A percentile compares a stretch with the other conserved stretches of the same genome.
These are phyloP conservation scores for Phoenicopterus ruber DNA, from an alignment of 2,113 vertebrate genomes.

Conservation along the genomic window DNA sequence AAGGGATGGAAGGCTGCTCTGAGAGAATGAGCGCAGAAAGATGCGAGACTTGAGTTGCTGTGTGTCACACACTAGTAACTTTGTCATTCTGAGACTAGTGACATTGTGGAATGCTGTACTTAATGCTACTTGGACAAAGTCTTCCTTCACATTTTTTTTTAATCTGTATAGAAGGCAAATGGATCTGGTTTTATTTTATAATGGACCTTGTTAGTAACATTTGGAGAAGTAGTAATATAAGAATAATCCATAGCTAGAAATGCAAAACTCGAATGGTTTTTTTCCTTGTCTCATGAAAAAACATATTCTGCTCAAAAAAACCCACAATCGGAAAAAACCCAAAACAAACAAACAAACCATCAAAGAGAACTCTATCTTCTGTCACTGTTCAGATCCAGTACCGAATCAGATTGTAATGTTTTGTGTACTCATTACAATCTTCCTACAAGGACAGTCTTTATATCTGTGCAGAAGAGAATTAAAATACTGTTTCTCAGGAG, in stretches of 20 bases:
- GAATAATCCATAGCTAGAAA: not conserved
- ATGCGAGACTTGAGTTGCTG: not conserved
- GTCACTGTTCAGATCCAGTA: not conserved
- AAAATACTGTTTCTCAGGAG: not conserved
- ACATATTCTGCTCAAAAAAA: not conserved
- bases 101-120: not conserved
- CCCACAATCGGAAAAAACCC: no score
- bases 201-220: not conserved
- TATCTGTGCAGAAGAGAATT: not conserved
- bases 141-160: not conserved
- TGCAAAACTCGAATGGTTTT: not conserved
- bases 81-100: not conserved
- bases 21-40: not conserved
- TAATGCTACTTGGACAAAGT: not conserved
- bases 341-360: no score
- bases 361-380: not conserved
- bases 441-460: not conserved
- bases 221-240: not conserved
- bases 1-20: not conserved
- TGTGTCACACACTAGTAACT: not conserved
- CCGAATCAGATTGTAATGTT: fast-evolving
- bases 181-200: not conserved
- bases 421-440: not conserved
- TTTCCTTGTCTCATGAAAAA: not conserved
- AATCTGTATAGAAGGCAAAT: not conserved